These are phyloP conservation scores for Zingel zingel DNA, from an alignment of 2,113 vertebrate genomes.

Conservation along the genomic window DNA sequence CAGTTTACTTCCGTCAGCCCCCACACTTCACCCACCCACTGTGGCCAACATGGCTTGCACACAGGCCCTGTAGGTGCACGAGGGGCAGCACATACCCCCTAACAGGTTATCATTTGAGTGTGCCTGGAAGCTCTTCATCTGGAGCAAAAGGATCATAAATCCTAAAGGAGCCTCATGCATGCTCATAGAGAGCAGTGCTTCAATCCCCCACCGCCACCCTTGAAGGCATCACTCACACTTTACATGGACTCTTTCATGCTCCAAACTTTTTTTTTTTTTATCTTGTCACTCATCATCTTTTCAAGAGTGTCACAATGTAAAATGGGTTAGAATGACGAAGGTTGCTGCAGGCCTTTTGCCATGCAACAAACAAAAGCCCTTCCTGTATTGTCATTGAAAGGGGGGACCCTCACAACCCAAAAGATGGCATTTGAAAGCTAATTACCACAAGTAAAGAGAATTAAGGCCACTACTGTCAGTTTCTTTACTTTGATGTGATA, in stretches of 20 bases:
- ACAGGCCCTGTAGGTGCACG: slow-evolving; percentile 12
- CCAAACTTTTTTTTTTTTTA: slow-evolving; percentile 9
- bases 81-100: neutral
- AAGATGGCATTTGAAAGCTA: slow-evolving; percentile 64
- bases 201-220: slow-evolving; percentile 13
- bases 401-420: neutral
- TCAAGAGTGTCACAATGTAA: slow-evolving; percentile 50
- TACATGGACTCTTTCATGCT: slow-evolving; percentile 43
- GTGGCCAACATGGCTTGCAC: slow-evolving; percentile 24
- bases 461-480: slow-evolving; percentile 40
- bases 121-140: slow-evolving; percentile 31
- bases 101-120: slow-evolving; percentile 29
- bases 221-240: slow-evolving; percentile 35
- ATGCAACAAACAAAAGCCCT: slow-evolving; percentile 70
- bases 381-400: slow-evolving; percentile 73
- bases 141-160: slow-evolving; percentile 31
- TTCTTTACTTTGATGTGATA: slow-evolving; percentile 40
- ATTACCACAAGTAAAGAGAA: slow-evolving; percentile 57
- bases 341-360: slow-evolving; percentile 69
- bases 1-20: neutral
- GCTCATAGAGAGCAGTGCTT: slow-evolving; percentile 3
- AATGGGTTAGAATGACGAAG: slow-evolving; percentile 40
- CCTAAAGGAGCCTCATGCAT: slow-evolving; percentile 24
- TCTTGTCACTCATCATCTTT: slow-evolving; percentile 62
- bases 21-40: slow-evolving; percentile 25